These are phyloP conservation scores for Cyclura pinguis DNA, from an alignment of 2,797 vertebrate species.

Conservation along the genomic window DNA sequence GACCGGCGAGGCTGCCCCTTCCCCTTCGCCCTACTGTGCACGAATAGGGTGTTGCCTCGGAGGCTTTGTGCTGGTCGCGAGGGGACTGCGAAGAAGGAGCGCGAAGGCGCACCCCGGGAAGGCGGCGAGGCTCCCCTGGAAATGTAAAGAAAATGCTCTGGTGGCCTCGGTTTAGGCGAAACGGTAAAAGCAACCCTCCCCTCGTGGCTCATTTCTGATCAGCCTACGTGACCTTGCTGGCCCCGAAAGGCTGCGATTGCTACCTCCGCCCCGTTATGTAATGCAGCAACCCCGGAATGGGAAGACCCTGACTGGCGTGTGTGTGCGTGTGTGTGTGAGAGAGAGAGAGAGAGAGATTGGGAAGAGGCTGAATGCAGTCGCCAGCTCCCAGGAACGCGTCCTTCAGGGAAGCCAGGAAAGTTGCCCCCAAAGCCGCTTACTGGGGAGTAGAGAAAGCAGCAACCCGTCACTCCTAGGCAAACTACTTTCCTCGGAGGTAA, in stretches of 20 bases:
- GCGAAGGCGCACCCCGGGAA: too few relatives aligned
- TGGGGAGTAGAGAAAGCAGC: background rate
- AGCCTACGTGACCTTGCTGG: background rate
- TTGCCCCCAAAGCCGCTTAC: too few relatives aligned
- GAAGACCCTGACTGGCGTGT: background rate
- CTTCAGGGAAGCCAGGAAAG: too few relatives aligned
- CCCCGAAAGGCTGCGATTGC: background rate
- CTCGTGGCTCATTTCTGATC: background rate
- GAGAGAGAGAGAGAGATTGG: too few relatives aligned
- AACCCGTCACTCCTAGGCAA: background rate
- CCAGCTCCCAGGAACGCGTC: too few relatives aligned
- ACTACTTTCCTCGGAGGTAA: background rate
- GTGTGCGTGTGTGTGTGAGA: background rate
- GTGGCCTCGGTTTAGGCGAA: background rate
- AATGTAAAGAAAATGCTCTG: background rate
- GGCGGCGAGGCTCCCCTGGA: background rate
- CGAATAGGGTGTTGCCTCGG: too few relatives aligned
- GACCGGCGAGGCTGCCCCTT: too few relatives aligned
- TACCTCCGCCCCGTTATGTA: slow-evolving; percentile 18
- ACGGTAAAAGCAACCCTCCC: too few relatives aligned
- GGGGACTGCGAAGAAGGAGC: too few relatives aligned
- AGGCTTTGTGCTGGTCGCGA: too few relatives aligned
- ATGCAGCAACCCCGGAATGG: background rate
- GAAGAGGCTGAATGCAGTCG: background rate
- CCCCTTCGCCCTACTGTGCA: too few relatives aligned